Percentiles rank a stretch among this genome's conserved stretches.
phyloP scores from a whole-genome alignment of 2,888 invertebrate species.

The Drosophila melanosoma region DNA sequence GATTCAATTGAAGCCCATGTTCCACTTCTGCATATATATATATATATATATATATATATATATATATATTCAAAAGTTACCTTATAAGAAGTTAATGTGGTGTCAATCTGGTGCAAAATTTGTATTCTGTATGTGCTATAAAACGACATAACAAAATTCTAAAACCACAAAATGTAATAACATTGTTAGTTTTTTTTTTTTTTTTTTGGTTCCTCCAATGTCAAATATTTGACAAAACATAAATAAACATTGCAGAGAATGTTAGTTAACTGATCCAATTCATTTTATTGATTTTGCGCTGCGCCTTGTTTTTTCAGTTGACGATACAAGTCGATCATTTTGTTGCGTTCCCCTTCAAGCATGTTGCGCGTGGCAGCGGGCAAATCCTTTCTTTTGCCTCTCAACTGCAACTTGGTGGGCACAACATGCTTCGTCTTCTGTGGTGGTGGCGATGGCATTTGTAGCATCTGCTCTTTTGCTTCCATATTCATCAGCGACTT shows the following conservation, averaged over 20 bases:
- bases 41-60: conserved; percentile 7
- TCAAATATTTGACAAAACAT: conserved; percentile 34
- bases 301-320: conserved; percentile 85
- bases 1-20: conserved; percentile 6
- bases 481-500: conserved; percentile 85
- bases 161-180: conserved; percentile 23
- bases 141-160: conserved; percentile 39
- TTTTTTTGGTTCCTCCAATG: conserved; percentile 22
- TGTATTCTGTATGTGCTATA: conserved; percentile 25
- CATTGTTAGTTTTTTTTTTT: conserved; percentile 30
- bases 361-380: conserved; percentile 87
- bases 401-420: conserved; percentile 83
- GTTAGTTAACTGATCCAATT: conserved; percentile 26
- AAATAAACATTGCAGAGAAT: conserved; percentile 49
- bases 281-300: not conserved
- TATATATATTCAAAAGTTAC: conserved; percentile 51
- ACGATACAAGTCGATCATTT: conserved; percentile 87
- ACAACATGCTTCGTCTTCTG: not conserved
- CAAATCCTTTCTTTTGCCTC: conserved; percentile 88
- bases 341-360: conserved; percentile 87
- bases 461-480: conserved; percentile 44
- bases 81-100: conserved; percentile 51
- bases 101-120: conserved; percentile 51
- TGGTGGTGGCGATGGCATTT: not conserved
- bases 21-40: conserved; percentile 18